phyloP scores from a whole-genome alignment of 2,888 invertebrate species.

The Lordiphosa andalusiaca region DNA sequence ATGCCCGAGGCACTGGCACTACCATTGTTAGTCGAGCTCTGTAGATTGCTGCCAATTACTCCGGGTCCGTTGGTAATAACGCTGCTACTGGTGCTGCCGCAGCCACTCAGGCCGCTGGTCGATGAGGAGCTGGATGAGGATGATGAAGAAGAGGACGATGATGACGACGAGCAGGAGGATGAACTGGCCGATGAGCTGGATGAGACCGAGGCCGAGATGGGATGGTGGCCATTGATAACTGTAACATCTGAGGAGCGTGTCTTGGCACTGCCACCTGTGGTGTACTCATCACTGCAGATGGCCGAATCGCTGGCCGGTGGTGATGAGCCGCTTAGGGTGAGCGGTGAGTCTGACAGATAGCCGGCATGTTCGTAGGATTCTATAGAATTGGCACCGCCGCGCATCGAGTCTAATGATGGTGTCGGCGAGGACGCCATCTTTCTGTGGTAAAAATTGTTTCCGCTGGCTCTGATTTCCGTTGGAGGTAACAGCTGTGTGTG shows the following conservation, averaged over 20 bases:
- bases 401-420: constrained; percentile 95
- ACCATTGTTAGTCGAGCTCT: constrained; percentile 38
- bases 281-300: constrained; percentile 86
- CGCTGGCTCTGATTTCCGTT: constrained; percentile 36
- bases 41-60: constrained; percentile 81
- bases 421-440: constrained; percentile 94
- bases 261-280: constrained; percentile 63
- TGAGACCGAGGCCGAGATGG: constrained; percentile 77
- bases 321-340: constrained; percentile 92
- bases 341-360: constrained; percentile 87
- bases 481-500: constrained; percentile 31
- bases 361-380: constrained; percentile 92
- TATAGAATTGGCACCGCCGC: constrained; percentile 89
- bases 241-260: constrained; percentile 69
- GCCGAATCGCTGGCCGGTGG: constrained; percentile 92
- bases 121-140: constrained; percentile 74
- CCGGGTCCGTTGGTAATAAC: constrained; percentile 80
- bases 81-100: constrained; percentile 82
- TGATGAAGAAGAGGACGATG: constrained; percentile 69
- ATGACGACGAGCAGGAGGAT: constrained; percentile 72
- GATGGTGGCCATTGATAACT: constrained; percentile 77
- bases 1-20: constrained; percentile 35
- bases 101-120: constrained; percentile 82
- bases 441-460: constrained; percentile 33
- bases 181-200: constrained; percentile 76